These are phyloP conservation scores for Geotrupes spiniger DNA, from an alignment of 2,888 invertebrate species.

Conservation along the genomic window DNA sequence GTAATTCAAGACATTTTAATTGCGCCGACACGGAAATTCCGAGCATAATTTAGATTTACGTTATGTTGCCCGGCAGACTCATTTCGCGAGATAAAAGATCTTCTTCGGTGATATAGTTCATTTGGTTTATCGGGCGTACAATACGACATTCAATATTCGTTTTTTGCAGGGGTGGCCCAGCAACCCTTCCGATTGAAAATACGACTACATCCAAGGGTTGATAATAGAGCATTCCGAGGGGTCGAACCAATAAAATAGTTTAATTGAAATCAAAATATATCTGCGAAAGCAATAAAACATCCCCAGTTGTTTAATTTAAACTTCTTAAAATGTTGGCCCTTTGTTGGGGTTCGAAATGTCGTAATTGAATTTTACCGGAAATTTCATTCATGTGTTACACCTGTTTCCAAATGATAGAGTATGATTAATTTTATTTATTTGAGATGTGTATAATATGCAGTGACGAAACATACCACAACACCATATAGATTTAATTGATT, in stretches of 20 bases:
- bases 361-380: slow-evolving; percentile 17
- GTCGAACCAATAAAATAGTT: slow-evolving; percentile 48
- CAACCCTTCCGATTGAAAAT: slow-evolving; percentile 29
- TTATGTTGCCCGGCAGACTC: too few species aligned
- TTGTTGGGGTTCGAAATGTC: slow-evolving; percentile 10
- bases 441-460: too few species aligned
- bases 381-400: slow-evolving; percentile 8
- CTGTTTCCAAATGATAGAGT: too few species aligned
- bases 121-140: not conserved
- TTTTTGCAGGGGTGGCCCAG: slow-evolving; percentile 7
- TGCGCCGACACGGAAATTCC: not conserved
- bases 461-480: too few species aligned
- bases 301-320: slow-evolving; percentile 37
- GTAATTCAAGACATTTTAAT: not conserved
- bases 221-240: slow-evolving; percentile 48
- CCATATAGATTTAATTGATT: too few species aligned
- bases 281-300: slow-evolving; percentile 38
- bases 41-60: not conserved
- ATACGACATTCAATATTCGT: not conserved
- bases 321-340: slow-evolving; percentile 24
- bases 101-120: not conserved
- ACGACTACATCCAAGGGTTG: slow-evolving; percentile 31
- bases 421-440: too few species aligned
- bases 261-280: slow-evolving; percentile 51
- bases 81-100: not conserved